Evolutionary conservation across 2,113 vertebrate genomes (phyloP).

Genomic region (Bubo blakistoni): DNA sequence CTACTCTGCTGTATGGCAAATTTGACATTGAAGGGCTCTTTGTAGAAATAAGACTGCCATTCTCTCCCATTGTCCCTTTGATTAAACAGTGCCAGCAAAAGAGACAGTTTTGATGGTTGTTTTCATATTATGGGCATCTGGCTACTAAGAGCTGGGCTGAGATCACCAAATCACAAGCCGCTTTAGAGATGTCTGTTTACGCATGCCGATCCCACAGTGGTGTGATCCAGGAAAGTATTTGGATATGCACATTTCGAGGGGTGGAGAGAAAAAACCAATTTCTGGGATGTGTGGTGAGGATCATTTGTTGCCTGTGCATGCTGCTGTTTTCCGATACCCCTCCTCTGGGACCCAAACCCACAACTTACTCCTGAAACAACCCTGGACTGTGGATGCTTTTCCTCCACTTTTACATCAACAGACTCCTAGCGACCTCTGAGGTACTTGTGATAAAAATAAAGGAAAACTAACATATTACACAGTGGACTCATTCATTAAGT

Average conservation of each 20-base stretch:
- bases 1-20: conserved; percentile 54
- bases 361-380: background rate
- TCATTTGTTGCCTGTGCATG: background rate
- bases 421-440: background rate
- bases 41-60: conserved; percentile 54
- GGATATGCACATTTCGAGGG: background rate
- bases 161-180: conserved; percentile 45
- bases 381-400: background rate
- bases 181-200: conserved; percentile 18
- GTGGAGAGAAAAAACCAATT: background rate
- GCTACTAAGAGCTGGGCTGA: conserved; percentile 49
- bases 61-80: conserved; percentile 51
- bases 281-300: background rate
- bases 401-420: background rate
- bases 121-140: conserved; percentile 57
- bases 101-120: conserved; percentile 61
- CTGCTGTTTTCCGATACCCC: background rate
- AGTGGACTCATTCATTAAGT: background rate
- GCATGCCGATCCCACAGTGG: background rate
- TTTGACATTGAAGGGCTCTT: conserved; percentile 66
- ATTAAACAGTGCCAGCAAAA: conserved; percentile 54
- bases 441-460: background rate
- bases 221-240: conserved; percentile 29
- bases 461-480: background rate
- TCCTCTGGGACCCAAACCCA: background rate